Evolutionary conservation across 2,113 vertebrate genomes (phyloP), one percentile per base, ranked within the genome.

Genomic region (Calyptommatus sinebrachiatus): DNA sequence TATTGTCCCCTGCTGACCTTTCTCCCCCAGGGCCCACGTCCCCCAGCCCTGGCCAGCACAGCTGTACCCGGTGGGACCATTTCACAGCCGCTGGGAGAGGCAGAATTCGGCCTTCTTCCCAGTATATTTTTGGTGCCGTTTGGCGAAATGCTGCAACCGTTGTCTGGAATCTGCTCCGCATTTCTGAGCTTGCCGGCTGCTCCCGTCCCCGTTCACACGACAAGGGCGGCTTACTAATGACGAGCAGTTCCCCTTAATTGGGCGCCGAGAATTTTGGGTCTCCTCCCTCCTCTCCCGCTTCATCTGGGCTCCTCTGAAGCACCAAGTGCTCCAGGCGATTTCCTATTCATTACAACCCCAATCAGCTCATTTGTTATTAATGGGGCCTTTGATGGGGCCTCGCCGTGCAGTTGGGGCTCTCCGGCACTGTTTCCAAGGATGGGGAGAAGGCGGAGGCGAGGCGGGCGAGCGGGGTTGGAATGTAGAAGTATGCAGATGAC

Each of bases 401-500:
- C 67, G n/a, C 63, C 0, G 26, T 8, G 66, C 1, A 26, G 71
- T 10, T 65, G 50, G 65, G 0, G 50, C 11, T 61, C n/a, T 77
- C 65, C 29, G 20, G 0, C 4, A 29, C n/a, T 48, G 1, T 35
- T 5, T 0, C 26, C 0, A 2, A 50, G 77, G 80, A 69, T 57
- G 66, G 35, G 7, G 76, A 24, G 14, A 46, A 29, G 71, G 83
- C 77, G 26, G 71, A 12, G 20, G 79, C 77, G 11, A 12, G 77
- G 45, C 12, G 20, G n/a, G 65, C 63, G 57, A 21, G 9, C 31
- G 2, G 62, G 9, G 5, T 29, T 4, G 71, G 81, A 50, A 72
- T 9, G 14, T 0, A 57, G 71, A 29, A 1, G 1, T 89, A 92
- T 94, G 93, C 91, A 93, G 91, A 95, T 92, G 10, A 63, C 35